Percentiles rank a stretch among this genome's conserved stretches.
Conservation (phyloP, 2,888 invertebrate species). For the Nomada hirtipes region DNA sequence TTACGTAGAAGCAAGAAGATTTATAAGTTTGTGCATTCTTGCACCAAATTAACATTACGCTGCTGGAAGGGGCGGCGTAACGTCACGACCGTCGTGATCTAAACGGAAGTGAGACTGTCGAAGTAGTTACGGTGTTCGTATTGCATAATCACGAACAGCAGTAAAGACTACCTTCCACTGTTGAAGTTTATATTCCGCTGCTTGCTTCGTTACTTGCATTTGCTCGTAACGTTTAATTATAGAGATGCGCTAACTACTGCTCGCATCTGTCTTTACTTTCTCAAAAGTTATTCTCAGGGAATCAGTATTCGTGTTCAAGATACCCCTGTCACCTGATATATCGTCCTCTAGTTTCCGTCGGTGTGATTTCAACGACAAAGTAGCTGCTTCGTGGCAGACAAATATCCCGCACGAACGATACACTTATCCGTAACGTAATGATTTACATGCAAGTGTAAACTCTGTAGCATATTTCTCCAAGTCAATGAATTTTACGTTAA, state of each 20-base stretch:
- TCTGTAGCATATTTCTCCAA: background rate
- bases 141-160: constrained; percentile 37
- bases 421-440: no score
- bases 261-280: constrained; percentile 31
- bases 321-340: background rate
- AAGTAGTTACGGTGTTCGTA: constrained; percentile 23
- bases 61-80: background rate
- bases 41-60: background rate
- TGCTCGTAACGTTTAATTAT: constrained; percentile 39
- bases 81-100: constrained; percentile 2
- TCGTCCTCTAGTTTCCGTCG: background rate
- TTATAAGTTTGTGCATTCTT: background rate
- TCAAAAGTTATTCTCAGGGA: constrained; percentile 28
- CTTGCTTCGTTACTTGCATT: constrained; percentile 46
- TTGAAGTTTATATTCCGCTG: constrained; percentile 34
- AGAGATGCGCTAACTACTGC: constrained; percentile 16
- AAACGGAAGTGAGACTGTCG: constrained; percentile 9
- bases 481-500: background rate
- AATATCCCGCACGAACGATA: background rate
- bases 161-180: constrained; percentile 30
- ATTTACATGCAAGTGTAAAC: background rate
- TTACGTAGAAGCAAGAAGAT: no score
- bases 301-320: constrained; percentile 15
- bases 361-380: background rate
- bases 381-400: background rate